phyloP scores from a whole-genome alignment of 2,888 invertebrate species.

The Caenorhabditis sulstoni region DNA sequence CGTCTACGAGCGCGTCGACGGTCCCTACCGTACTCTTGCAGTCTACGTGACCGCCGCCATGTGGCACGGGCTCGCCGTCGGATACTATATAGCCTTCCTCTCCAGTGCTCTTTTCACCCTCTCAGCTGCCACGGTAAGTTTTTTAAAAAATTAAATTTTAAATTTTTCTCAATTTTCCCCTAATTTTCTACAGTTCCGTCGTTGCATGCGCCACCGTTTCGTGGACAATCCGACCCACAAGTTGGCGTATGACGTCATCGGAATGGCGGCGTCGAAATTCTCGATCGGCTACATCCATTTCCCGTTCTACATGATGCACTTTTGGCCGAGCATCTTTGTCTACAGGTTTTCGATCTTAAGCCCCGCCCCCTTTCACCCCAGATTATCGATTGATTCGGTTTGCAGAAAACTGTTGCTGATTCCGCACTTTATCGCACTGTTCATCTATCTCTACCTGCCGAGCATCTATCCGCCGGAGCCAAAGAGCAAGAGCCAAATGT shows the following conservation, averaged over 20 bases:
- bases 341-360: conserved; percentile 88
- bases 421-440: conserved; percentile 81
- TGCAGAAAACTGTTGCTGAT: conserved; percentile 82
- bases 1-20: conserved; percentile 86
- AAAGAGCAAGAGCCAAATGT: conserved; percentile 23
- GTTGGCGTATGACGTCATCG: conserved; percentile 88
- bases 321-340: conserved; percentile 87
- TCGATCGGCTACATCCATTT: conserved; percentile 92
- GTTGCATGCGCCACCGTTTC: conserved; percentile 89
- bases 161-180: background rate
- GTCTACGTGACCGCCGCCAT: conserved; percentile 54
- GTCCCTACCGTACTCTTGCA: conserved; percentile 46
- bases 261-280: conserved; percentile 87
- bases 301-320: conserved; percentile 92
- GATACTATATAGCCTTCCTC: conserved; percentile 57
- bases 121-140: conserved; percentile 56
- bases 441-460: conserved; percentile 81
- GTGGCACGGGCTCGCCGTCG: conserved; percentile 59
- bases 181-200: conserved; percentile 86
- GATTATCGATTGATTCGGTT: background rate
- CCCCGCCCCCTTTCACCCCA: too few species aligned
- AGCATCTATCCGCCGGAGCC: conserved; percentile 61
- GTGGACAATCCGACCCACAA: conserved; percentile 83
- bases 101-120: conserved; percentile 56
- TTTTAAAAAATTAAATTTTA: background rate